Conservation (phyloP, 2,113 vertebrate genomes). For the Verasper variegatus region DNA sequence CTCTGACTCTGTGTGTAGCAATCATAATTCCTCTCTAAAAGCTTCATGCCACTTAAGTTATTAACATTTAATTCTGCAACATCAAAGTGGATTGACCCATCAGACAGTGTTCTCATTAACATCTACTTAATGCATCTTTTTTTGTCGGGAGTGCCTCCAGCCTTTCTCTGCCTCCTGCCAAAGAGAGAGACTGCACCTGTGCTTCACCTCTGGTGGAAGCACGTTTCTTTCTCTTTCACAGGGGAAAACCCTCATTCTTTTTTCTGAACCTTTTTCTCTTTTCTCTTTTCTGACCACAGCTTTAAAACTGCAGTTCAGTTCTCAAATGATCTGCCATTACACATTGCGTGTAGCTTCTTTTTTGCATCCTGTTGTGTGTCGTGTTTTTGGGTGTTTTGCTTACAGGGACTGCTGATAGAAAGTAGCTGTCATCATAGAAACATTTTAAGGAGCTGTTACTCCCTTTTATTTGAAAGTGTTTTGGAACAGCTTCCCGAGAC, state of each 20-base stretch:
- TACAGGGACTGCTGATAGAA: background rate
- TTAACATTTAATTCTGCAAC: constrained; percentile 76
- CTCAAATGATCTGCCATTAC: background rate
- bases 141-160: constrained; percentile 6
- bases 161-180: constrained; percentile 23
- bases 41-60: constrained; percentile 74
- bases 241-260: constrained; percentile 2
- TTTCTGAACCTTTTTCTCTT: background rate
- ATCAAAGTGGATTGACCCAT: constrained; percentile 67
- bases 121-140: constrained; percentile 46
- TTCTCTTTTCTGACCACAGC: background rate
- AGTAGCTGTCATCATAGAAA: background rate
- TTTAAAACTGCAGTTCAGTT: background rate
- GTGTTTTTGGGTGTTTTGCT: background rate
- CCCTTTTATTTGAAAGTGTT: background rate
- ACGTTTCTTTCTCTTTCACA: background rate
- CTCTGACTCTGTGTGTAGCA: constrained; percentile 41
- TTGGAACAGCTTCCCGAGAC: background rate
- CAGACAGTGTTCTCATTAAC: constrained; percentile 61
- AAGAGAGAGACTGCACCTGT: constrained; percentile 13
- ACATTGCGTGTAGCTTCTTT: background rate
- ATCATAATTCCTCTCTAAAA: constrained; percentile 67
- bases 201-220: constrained; percentile 15
- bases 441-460: background rate
- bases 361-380: background rate